phyloP scores from a whole-genome alignment of 1,140 invertebrate species.

The Tetranychus cinnabarinus region DNA sequence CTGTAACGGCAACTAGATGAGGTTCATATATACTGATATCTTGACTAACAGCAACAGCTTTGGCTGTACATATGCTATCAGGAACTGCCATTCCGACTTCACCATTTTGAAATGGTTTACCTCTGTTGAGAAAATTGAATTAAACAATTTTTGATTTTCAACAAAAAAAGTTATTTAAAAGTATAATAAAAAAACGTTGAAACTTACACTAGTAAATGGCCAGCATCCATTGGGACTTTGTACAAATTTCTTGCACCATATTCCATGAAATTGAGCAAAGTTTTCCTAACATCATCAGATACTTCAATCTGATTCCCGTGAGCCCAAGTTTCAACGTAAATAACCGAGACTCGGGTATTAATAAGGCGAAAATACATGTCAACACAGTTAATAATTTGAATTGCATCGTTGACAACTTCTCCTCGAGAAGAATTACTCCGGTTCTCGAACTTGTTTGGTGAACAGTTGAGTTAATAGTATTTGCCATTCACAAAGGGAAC shows the following conservation, averaged over 20 bases:
- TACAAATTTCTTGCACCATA: conserved; percentile 59
- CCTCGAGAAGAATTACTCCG: conserved; percentile 53
- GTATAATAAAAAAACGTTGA: not conserved
- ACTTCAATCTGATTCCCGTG: conserved; percentile 59
- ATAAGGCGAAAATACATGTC: conserved; percentile 82
- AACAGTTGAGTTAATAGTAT: too few relatives aligned
- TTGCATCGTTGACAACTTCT: conserved; percentile 75
- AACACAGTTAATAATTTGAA: conserved; percentile 86
- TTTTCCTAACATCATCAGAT: conserved; percentile 25
- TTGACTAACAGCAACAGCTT: conserved; percentile 61
- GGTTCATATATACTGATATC: conserved; percentile 79
- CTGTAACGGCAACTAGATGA: conserved; percentile 67
- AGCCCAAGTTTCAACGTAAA: conserved; percentile 90
- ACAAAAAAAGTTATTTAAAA: conserved; percentile 12
- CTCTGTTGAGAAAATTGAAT: conserved; percentile 28
- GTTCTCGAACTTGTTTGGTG: conserved; percentile 42
- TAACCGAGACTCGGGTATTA: conserved; percentile 71
- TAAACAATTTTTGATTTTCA: not conserved
- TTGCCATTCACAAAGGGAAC: too few relatives aligned
- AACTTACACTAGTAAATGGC: conserved; percentile 69
- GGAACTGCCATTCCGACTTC: conserved; percentile 77
- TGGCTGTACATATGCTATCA: conserved; percentile 65
- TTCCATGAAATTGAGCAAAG: conserved; percentile 66
- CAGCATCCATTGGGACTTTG: conserved; percentile 60
- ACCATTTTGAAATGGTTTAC: conserved; percentile 49